Evolutionary conservation across 2,113 vertebrate genomes (phyloP).

Genomic region (Saimiri boliviensis): DNA sequence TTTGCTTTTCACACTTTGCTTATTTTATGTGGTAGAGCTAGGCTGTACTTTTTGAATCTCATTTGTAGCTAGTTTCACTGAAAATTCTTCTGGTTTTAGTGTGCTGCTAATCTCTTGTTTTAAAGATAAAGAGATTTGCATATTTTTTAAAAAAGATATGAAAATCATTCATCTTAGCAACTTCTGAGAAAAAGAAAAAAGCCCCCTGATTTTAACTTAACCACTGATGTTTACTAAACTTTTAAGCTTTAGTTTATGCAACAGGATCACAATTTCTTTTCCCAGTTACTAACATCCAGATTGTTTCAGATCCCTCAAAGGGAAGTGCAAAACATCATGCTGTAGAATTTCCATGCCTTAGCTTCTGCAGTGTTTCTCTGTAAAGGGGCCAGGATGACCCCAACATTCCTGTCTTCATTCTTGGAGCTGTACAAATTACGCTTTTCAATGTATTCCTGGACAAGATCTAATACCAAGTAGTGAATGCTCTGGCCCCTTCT

Average conservation of each 20-base stretch:
- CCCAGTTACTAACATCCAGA: not conserved
- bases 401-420: conserved; percentile 89
- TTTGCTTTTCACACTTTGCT: not conserved
- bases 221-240: not conserved
- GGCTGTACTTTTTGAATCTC: not conserved
- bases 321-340: rapidly evolving
- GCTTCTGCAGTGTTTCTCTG: conserved; percentile 74
- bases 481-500: conserved; percentile 90
- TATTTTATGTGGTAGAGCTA: not conserved
- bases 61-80: not conserved
- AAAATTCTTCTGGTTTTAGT: not conserved
- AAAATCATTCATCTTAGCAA: not conserved
- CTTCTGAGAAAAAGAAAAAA: not conserved
- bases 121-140: not conserved
- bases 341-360: not conserved
- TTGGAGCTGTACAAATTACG: conserved; percentile 87
- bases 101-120: not conserved
- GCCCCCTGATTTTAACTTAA: not conserved
- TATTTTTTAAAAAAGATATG: not conserved
- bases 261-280: not conserved
- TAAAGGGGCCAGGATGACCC: conserved; percentile 86
- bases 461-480: conserved; percentile 91
- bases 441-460: conserved; percentile 87
- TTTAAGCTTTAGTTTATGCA: not conserved
- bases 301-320: not conserved